Conservation (phyloP, 2,888 invertebrate species). For the Ashinkailepas kermadecensis region DNA sequence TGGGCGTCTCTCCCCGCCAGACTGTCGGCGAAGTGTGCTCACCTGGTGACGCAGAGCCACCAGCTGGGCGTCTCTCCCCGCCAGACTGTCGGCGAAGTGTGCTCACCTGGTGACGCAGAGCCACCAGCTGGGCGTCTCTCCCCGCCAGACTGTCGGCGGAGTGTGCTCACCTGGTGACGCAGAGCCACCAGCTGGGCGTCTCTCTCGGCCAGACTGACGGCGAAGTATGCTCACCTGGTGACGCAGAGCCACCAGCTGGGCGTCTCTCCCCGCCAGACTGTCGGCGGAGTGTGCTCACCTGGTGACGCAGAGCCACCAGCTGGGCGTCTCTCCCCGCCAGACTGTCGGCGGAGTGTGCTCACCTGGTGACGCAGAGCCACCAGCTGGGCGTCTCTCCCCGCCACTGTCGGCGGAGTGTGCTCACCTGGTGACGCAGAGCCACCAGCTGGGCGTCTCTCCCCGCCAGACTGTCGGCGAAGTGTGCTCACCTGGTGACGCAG, state of each 20-base stretch:
- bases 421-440: background rate
- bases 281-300: background rate
- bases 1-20: background rate
- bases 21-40: background rate
- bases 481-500: background rate
- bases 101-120: no score
- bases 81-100: no score
- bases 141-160: no score
- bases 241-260: background rate
- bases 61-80: background rate
- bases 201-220: no score
- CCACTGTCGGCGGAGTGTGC: background rate
- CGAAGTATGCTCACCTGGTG: background rate
- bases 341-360: no score
- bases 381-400: no score
- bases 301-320: background rate
- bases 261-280: background rate
- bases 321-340: background rate
- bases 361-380: no score
- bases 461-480: no score
- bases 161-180: background rate
- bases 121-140: no score
- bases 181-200: background rate
- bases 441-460: background rate
- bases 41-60: background rate